Evolutionary conservation across 2,113 vertebrate genomes (phyloP), one percentile per base, ranked within the genome.

Genomic region (Sisor rabdophorus): DNA sequence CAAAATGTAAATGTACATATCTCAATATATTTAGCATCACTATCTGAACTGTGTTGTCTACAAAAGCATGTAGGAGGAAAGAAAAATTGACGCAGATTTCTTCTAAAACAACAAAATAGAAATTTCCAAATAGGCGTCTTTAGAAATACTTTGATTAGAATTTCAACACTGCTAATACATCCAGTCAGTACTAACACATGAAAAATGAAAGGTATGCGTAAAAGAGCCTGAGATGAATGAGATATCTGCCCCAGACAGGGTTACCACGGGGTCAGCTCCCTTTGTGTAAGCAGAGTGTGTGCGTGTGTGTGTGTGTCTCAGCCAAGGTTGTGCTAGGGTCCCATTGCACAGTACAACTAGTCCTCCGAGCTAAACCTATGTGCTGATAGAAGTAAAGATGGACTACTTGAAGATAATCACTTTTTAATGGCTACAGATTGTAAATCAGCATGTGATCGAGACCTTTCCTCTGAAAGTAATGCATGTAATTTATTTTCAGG

Each of bases 401-500:
- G 48, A 64, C 74, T 55, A 32, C 75, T 76, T 58, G 24, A 58
- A 58, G 22, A 68, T 68, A 76, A 76, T 68, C 53, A 44, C 64
- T 36, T 76, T 76, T 76, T 58, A 76, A 69, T 68, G 44, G 40
- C 15, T 30, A 69, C 53, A 69, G 64, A 69, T 69, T 76, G 64
- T 58, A 69, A 76, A 55, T 76, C 64, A 69, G 64, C 64, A 28
- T 67, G 75, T 50, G 54, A 58, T 76, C 64, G 50, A 69, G 64
- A 69, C 22, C 64, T 58, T 69, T 76, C 36, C 40, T 76, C 54
- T 58, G 40, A 55, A 53, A 68, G 12, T 28, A 24, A 76, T 44
- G 36, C 26, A 16, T 36, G 64, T 50, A 59, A 76, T 76, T 69
- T 19, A 69, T 76, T 76, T 69, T 44, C 53, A 69, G 64, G 30